Conservation (phyloP, 2,113 vertebrate species). For the Theristicus caerulescens region DNA sequence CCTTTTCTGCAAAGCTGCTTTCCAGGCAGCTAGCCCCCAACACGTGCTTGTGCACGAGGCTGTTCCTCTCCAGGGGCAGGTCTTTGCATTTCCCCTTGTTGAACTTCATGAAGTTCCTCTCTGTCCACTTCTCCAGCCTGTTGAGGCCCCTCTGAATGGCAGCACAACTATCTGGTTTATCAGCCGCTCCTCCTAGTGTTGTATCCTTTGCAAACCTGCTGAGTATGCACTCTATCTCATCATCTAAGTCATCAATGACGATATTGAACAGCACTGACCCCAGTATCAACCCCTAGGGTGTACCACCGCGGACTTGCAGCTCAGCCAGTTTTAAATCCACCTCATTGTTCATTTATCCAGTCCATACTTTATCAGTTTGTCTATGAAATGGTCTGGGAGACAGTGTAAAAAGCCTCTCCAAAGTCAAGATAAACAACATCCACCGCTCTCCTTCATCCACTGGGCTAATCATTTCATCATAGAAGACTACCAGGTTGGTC, state of each 20-base stretch:
- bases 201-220: not conserved
- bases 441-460: not conserved
- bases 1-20: not conserved
- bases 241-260: not conserved
- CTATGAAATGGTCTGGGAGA: not conserved
- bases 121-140: not conserved
- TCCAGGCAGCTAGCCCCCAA: not conserved
- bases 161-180: not conserved
- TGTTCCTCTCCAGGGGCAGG: not conserved
- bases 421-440: not conserved
- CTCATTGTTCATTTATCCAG: not conserved
- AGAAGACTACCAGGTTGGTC: not conserved
- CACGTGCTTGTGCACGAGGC: not conserved
- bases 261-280: not conserved
- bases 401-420: not conserved
- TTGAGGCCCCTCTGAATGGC: not conserved
- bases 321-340: not conserved
- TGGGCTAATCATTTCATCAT: not conserved
- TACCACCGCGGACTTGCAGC: not conserved
- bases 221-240: not conserved
- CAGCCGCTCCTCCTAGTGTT: not conserved
- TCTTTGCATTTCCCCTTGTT: not conserved
- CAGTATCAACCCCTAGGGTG: not conserved
- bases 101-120: not conserved
- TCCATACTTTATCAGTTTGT: not conserved